Evolutionary conservation across 1,140 invertebrate genomes (phyloP), one percentile per base, ranked within the genome.

Genomic region (Antheraea mylitta): DNA sequence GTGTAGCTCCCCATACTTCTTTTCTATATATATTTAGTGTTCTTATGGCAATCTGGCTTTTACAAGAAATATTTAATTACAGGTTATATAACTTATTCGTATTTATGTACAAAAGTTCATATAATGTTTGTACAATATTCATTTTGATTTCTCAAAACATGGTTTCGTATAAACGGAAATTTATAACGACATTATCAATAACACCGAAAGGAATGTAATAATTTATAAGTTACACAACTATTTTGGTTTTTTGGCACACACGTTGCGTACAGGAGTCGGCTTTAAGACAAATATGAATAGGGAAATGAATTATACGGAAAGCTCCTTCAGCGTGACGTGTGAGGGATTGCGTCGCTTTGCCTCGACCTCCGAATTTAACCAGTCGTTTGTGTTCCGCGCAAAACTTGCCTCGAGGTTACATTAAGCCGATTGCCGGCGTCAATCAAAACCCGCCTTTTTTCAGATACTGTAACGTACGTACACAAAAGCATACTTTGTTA

Each of bases 251-350:
- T 68, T 68, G 60, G 22, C 36, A 64, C 30, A 61, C 30, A 68
- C 62, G 59, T 68, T 38, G 66, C 66, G 63, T 67, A 68, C 71
- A 18, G 38, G 37, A 76, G 78, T 89, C 82, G 81, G 77, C 77
- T 86, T 76, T 87, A 90, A 92, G 90, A 92, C 86, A 91, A 91
- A 92, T 90, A 92, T 85, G 87, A 89, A 87, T 87, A 89, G 80
- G 81, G 76, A 89, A 90, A 92, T 90, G 83, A 90, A 87, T 91
- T 87, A 90, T 90, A 87, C 85, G 84, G 80, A 83, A 88, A 87
- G 81, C 86, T 87, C 79, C 87, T 85, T 84, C 78, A 77, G 74
- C 78, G 82, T 92, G 90, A 89, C 88, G 84, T 86, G 82, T 89
- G 88, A 92, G 83, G 81, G 83, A 92, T 92, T 86, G 88, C 81